phyloP scores from a whole-genome alignment of 2,113 vertebrate species.

The Sinocyclocheilus anshuiensis region DNA sequence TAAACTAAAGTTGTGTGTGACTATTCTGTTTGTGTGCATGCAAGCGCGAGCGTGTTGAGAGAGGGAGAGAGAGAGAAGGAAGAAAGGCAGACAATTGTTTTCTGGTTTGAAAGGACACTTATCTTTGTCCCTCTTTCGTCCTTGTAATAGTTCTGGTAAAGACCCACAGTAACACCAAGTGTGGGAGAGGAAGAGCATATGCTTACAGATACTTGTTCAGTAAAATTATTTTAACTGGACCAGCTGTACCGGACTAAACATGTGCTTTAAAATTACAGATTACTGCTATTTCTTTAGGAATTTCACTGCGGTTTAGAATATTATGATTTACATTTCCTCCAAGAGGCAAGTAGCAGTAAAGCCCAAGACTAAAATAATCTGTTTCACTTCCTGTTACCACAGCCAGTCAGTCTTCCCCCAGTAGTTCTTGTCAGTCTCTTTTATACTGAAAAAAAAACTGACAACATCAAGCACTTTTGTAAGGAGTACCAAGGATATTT shows the following conservation, averaged over 20 bases:
- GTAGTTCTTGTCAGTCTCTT: background rate
- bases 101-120: conserved; percentile 21
- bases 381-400: background rate
- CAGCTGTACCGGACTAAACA: background rate
- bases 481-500: background rate
- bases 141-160: conserved; percentile 19
- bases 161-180: conserved; percentile 23
- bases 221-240: background rate
- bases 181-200: background rate
- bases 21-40: conserved; percentile 22
- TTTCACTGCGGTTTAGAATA: conserved; percentile 28
- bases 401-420: background rate
- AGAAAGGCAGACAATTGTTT: conserved; percentile 20
- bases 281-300: background rate
- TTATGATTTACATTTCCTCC: conserved; percentile 40
- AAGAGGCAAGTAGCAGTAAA: background rate
- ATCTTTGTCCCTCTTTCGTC: conserved; percentile 37
- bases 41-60: background rate
- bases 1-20: conserved; percentile 26
- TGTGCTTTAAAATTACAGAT: conserved; percentile 10
- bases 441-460: background rate
- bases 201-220: conserved; percentile 10
- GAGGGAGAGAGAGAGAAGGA: background rate
- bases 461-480: background rate
- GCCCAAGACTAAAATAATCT: conserved; percentile 5